Base-by-base conservation (phyloP, 2,797 vertebrate genomes). In the Poeciliopsis gracilis region DNA sequence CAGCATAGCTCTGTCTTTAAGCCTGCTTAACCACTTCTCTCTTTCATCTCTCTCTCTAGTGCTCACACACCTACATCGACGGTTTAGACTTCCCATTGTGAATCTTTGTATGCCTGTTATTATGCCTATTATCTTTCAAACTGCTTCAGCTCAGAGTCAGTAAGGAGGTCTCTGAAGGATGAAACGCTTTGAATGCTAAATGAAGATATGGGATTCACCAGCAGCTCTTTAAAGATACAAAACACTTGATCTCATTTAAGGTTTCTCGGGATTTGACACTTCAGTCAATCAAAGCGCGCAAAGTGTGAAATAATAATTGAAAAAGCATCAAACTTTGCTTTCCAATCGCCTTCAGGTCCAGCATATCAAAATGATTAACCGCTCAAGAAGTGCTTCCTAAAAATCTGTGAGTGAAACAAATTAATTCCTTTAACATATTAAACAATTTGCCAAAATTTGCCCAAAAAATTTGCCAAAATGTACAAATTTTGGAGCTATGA, bases 101-200 rank as follows among this genome's bases (percentile, higher is more conserved):
- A 80, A 78, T 85, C 87, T 81, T 76, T 51, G 63, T 77, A 67
- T 53, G 63, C 55, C 73, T 86, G 76, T 87, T 89, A 77, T 75
- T 72, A 73, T 30, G 76, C 77, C 82, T n/a, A 85, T 90, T 89
- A 90, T 89, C 85, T 78, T 53, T 75, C 8, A 2, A 38, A 81
- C 72, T 66, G 70, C 77, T 89, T 76, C 82, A 80, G 75, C 73
- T 63, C 69, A 25, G 2, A 38, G 47, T 76, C 81, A 86, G 80
- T 67, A 80, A 67, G 75, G 63, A 79, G 73, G 73, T 75, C 82
- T 78, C 71, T 55, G 25, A 70, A 83, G 80, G 61, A 69, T n/a
- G 41, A 46, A 75, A 47, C 75, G 84, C 77, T 85, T 84, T 90
- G 63, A 93, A 86, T 87, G 78, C 73, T 45, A 77, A 81, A 87